A percentile compares a stretch with the other conserved stretches of the same genome.
Conservation (phyloP, 2,113 vertebrate genomes). For the Cathartes aura region DNA sequence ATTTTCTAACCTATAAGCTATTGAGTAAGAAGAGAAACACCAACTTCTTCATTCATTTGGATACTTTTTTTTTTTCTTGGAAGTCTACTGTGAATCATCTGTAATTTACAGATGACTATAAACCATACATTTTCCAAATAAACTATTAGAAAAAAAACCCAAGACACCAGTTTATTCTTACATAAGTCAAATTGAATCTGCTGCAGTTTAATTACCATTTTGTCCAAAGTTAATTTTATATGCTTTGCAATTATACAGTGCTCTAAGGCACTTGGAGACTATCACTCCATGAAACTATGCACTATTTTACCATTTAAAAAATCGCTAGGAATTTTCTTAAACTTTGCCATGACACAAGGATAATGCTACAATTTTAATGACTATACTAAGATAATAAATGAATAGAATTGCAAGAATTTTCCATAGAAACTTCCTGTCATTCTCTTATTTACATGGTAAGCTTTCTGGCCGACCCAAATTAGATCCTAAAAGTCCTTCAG, state of each 20-base stretch:
- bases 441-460: neutral
- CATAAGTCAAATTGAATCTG: neutral
- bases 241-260: neutral
- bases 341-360: neutral
- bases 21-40: neutral
- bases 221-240: neutral
- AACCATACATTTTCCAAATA: neutral
- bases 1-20: neutral
- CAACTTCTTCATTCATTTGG: neutral
- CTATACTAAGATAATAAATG: neutral
- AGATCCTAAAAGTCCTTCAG: neutral
- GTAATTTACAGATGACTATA: neutral
- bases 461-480: neutral
- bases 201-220: conserved; percentile 3
- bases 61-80: neutral
- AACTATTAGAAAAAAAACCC: neutral
- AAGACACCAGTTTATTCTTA: neutral
- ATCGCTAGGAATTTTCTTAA: neutral
- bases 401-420: neutral
- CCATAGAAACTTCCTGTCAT: neutral
- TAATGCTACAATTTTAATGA: neutral
- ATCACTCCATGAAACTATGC: neutral
- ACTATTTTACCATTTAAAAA: neutral
- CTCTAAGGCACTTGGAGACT: neutral
- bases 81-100: neutral